phyloP scores from a whole-genome alignment of 1,140 invertebrate species.

The Belonocnema kinseyi region DNA sequence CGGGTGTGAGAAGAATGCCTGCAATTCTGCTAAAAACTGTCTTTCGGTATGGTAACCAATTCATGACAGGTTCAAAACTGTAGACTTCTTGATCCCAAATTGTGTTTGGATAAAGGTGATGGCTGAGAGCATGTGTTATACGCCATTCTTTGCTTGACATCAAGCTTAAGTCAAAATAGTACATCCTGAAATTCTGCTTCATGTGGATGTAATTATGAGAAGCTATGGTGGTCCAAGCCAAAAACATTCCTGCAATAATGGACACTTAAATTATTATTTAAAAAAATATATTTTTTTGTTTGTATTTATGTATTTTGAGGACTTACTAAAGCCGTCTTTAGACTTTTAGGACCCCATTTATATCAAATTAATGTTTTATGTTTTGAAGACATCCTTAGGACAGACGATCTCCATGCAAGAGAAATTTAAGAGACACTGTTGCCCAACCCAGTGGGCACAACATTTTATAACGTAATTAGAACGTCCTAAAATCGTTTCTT shows the following conservation, averaged over 20 bases:
- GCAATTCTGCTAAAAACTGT: constrained; percentile 68
- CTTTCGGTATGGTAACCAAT: constrained; percentile 80
- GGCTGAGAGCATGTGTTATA: constrained; percentile 85
- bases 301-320: too few relatives aligned
- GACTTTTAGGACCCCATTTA: too few relatives aligned
- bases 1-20: constrained; percentile 74
- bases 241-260: constrained; percentile 70
- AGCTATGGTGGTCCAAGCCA: constrained; percentile 78
- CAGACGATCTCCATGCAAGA: too few relatives aligned
- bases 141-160: constrained; percentile 84
- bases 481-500: too few relatives aligned
- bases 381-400: too few relatives aligned
- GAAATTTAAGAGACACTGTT: too few relatives aligned
- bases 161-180: constrained; percentile 83
- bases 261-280: background rate
- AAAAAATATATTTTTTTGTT: background rate
- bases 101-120: constrained; percentile 89
- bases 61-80: constrained; percentile 81
- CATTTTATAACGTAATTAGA: too few relatives aligned
- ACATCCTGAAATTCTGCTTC: constrained; percentile 88
- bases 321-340: too few relatives aligned
- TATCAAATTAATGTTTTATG: too few relatives aligned
- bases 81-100: constrained; percentile 86
- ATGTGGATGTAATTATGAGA: constrained; percentile 91
- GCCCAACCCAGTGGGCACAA: too few relatives aligned